Percentiles rank a stretch among this genome's conserved stretches.
These are phyloP conservation scores for Brassicogethes aeneus DNA, from an alignment of 2,888 invertebrate genomes.

Conservation along the genomic window DNA sequence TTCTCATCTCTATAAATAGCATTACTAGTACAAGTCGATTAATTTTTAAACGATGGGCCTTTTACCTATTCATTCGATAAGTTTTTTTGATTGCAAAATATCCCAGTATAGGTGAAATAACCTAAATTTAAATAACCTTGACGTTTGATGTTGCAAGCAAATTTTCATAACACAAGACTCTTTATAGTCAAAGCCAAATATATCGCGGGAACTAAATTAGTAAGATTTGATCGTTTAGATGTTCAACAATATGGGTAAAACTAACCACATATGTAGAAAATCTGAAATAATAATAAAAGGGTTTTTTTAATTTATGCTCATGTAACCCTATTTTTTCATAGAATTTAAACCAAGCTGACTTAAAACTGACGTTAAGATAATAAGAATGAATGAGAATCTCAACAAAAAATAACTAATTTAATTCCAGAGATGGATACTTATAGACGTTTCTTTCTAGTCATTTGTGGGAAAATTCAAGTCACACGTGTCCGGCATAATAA, in stretches of 20 bases:
- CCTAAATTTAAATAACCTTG: slow-evolving; percentile 14
- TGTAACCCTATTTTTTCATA: too few species aligned
- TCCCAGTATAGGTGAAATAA: slow-evolving; percentile 2
- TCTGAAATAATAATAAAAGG: too few species aligned
- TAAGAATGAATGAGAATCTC: too few species aligned
- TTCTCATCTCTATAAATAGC: slow-evolving; percentile 36
- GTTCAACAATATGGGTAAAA: too few species aligned
- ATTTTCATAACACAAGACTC: slow-evolving; percentile 1
- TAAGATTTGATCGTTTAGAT: too few species aligned
- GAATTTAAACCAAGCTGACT: too few species aligned
- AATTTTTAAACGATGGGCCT: not conserved
- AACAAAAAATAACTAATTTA: too few species aligned
- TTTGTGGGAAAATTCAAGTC: slow-evolving; percentile 61
- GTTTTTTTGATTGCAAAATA: not conserved
- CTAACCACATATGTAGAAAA: too few species aligned
- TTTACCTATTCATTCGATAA: not conserved
- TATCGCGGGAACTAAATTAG: not conserved
- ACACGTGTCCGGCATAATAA: slow-evolving; percentile 51
- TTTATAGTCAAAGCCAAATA: not conserved
- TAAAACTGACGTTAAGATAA: too few species aligned
- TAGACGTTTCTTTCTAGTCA: slow-evolving; percentile 47
- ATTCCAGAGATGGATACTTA: too few species aligned
- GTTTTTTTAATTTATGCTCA: too few species aligned
- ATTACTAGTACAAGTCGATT: slow-evolving; percentile 2
- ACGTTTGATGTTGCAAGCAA: slow-evolving; percentile 5